Base-by-base conservation (phyloP, 2,888 invertebrate genomes). In the Alloplasta piceator region DNA sequence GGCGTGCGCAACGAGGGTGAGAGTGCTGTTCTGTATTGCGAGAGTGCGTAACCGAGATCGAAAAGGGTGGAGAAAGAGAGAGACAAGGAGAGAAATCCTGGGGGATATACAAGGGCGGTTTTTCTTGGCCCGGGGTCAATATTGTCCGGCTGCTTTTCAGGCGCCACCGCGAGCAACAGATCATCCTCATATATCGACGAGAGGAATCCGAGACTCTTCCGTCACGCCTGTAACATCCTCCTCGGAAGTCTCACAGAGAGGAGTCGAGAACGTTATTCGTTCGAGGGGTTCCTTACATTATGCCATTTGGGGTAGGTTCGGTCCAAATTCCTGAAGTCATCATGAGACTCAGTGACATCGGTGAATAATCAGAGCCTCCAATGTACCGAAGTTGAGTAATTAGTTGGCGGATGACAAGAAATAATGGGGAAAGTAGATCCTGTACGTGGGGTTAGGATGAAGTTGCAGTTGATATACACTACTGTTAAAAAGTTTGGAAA, bases 61-160 rank as follows among this genome's bases (percentile, higher is more conserved):
- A 60, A 76, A 79, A 67, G 78, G 75, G 63, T 73, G 72, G 66
- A 68, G 50, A 64, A 70, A 52, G 56, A 48, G 9, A 38, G 63
- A 55, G 36, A 10, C 14, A 16, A 26, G 10, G 43, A 41, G 75
- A 75, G 60, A 55, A 14, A n/a, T 58, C 52, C 60, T 14, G 56
- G 55, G 74, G 72, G 64, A 58, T 52, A 77, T 75, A 61, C 61
- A 58, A 80, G 66, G 80, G 61, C 83, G 78, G 78, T 87, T 86
- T 88, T 90, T 86, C 87, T 90, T 87, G 87, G 87, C 88, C 84
- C 85, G 82, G 85, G 87, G 89, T 90, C 91, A 90, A 90, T 90
- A 90, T 91, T 90, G 89, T 89, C 86, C 84, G 26, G 26, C 26
- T 26, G 85, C 87, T 87, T 85, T 86, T 86, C 86, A 36, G 55